Conservation (phyloP, 2,888 invertebrate genomes). For the Meteorus colon region DNA sequence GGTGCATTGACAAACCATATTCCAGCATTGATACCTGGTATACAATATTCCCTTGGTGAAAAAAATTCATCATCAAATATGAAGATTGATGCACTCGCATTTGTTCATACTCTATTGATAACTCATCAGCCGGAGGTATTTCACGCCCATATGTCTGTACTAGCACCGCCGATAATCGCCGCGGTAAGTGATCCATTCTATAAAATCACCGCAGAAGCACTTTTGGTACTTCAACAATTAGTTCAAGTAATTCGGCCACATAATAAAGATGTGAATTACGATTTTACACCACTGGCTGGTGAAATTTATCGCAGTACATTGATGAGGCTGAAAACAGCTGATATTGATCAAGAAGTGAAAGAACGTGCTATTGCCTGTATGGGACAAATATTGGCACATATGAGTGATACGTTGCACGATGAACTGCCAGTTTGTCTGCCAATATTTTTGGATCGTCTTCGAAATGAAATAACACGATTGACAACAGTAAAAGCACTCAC, state of each 20-base stretch:
- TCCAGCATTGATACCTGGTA: slow-evolving; percentile 89
- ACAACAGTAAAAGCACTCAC: slow-evolving; percentile 97
- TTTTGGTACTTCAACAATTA: slow-evolving; percentile 93
- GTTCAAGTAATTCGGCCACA: slow-evolving; percentile 94
- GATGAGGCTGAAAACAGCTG: slow-evolving; percentile 90
- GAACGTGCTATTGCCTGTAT: slow-evolving; percentile 98
- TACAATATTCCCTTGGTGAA: slow-evolving; percentile 91
- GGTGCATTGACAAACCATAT: slow-evolving; percentile 91
- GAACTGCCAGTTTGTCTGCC: slow-evolving; percentile 92
- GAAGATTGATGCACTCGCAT: slow-evolving; percentile 97
- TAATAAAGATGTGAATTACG: slow-evolving; percentile 77
- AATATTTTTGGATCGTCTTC: slow-evolving; percentile 94
- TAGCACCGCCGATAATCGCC: slow-evolving; percentile 89
- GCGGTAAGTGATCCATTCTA: slow-evolving; percentile 97
- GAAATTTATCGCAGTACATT: slow-evolving; percentile 90
- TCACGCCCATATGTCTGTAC: slow-evolving; percentile 84
- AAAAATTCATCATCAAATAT: slow-evolving; percentile 97
- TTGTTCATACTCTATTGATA: slow-evolving; percentile 88
- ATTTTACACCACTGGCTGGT: slow-evolving; percentile 85
- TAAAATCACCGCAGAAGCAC: slow-evolving; percentile 97
- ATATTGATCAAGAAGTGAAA: slow-evolving; percentile 99
- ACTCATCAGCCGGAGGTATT: slow-evolving; percentile 87
- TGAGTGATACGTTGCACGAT: slow-evolving; percentile 88
- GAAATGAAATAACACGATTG: slow-evolving; percentile 97
- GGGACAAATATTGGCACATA: slow-evolving; percentile 94